Evolutionary conservation across 2,797 vertebrate species (phyloP), one percentile per base, ranked within the genome.

Genomic region (Lutjanus argentimaculatus): DNA sequence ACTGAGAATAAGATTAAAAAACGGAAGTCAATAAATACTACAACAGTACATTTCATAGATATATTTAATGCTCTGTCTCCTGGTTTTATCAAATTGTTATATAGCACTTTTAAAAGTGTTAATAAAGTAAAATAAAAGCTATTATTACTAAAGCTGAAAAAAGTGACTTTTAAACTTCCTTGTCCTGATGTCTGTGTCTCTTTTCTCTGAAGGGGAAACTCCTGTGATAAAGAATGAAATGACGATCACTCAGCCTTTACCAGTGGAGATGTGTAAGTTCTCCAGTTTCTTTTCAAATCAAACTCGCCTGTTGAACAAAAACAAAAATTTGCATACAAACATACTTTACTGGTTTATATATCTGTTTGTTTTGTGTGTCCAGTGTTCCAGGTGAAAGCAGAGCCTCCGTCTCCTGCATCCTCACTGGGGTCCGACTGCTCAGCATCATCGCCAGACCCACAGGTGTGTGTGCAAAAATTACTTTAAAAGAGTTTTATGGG

Each of bases 331-430:
- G 13, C 7, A 1, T 6, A 6, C 11, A 7, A 0, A 3, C 8
- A 3, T 17, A 1, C 1, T 0, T 16, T 2, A 1, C 22, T 30
- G 21, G 7, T 42, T 15, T 17, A 19, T 51, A 2, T 14, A 13
- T 22, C 25, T 49, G 45, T 8, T 7, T n/a, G 46, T n/a, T 67
- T 10, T 75, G 22, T 80, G 30, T 72, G 10, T 74, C 0, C 73
- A 98, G 97, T 97, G 91, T 96, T 97, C 61, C 96, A 96, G 92
- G 96, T 98, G 87, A 97, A 98, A 84, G 95, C 97, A 0, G 97
- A 98, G 76, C 97, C 97, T 8, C 96, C 95, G 0, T 97, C 97
- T 8, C 97, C 97, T 0, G 91, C 95, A 0, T 97, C 96, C 0
- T 97, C 96, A 0, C 89, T 93, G 6, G 88, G 76, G 25, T 96